Percentiles rank a stretch among this genome's conserved stretches.
Conservation (phyloP, 1,140 invertebrate genomes). For the Drosophila watanabei region DNA sequence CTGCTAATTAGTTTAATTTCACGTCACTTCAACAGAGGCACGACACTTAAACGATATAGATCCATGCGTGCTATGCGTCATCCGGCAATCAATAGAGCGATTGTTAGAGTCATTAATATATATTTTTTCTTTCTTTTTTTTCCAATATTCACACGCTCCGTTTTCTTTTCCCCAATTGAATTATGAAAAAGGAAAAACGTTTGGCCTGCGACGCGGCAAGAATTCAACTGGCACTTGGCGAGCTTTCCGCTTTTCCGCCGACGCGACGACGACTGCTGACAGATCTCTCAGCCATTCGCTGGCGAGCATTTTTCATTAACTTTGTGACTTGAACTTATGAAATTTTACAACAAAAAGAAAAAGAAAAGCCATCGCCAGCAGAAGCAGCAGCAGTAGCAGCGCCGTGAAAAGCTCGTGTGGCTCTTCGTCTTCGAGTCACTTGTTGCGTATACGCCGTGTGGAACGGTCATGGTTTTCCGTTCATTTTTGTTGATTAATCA, state of each 20-base stretch:
- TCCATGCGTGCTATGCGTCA: constrained; percentile 32
- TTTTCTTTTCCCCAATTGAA: neutral
- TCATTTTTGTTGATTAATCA: constrained; percentile 31
- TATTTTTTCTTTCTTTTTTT: neutral
- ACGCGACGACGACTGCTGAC: constrained; percentile 41
- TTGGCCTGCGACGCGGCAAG: constrained; percentile 63
- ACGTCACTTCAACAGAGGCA: constrained; percentile 4
- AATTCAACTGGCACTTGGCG: constrained; percentile 73
- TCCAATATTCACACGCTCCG: constrained; percentile 51
- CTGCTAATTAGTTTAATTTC: constrained; percentile 41
- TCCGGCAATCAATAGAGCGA: constrained; percentile 33
- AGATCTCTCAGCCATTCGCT: constrained; percentile 56
- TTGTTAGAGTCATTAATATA: constrained; percentile 28
- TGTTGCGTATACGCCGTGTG: constrained; percentile 79
- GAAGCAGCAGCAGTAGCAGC: neutral
- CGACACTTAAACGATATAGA: constrained; percentile 11
- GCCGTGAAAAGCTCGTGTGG: constrained; percentile 47
- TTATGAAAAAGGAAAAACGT: constrained; percentile 38
- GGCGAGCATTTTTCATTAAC: constrained; percentile 71
- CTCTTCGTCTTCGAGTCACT: constrained; percentile 52
- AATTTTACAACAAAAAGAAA: constrained; percentile 31
- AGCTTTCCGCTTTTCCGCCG: constrained; percentile 68
- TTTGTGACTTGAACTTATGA: constrained; percentile 67
- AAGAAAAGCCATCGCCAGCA: constrained; percentile 10
- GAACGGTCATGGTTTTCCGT: neutral